A percentile compares a stretch with the other conserved stretches of the same genome.
Evolutionary conservation across 2,888 invertebrate genomes (phyloP).

Genomic region (Sarcophaga variegata): DNA sequence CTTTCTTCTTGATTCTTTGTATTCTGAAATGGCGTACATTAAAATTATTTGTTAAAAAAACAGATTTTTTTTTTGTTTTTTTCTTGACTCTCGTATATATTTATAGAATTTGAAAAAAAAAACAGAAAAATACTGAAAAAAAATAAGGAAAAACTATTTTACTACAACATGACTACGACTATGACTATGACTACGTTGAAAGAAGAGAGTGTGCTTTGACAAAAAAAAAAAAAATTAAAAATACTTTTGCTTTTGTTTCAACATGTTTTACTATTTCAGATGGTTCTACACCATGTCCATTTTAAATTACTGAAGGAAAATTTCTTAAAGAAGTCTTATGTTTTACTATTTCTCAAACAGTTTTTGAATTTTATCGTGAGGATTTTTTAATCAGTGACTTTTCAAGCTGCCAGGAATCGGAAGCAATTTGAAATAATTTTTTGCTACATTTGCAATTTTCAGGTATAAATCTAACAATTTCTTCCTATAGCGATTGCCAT

Average conservation of each 20-base stretch:
- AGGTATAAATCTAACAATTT: too few relatives aligned
- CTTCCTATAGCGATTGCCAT: too few relatives aligned
- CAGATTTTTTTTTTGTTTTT: neutral
- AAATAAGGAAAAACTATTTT: too few relatives aligned
- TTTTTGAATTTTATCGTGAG: too few relatives aligned
- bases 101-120: slow-evolving; percentile 44
- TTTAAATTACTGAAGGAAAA: neutral
- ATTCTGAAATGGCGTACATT: slow-evolving; percentile 64
- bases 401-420: too few relatives aligned
- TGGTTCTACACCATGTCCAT: slow-evolving; percentile 24
- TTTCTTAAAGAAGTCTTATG: too few relatives aligned
- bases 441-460: too few relatives aligned
- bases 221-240: slow-evolving; percentile 6
- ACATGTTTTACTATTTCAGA: slow-evolving; percentile 6
- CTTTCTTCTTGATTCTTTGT: slow-evolving; percentile 26
- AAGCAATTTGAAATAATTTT: too few relatives aligned
- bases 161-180: neutral
- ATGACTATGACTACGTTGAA: slow-evolving; percentile 18
- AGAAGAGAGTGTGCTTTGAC: slow-evolving; percentile 30
- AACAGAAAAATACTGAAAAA: neutral
- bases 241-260: slow-evolving; percentile 51
- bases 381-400: too few relatives aligned
- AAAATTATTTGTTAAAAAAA: slow-evolving; percentile 61
- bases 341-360: too few relatives aligned
- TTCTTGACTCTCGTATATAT: slow-evolving; percentile 16